Conservation (phyloP, 1,140 invertebrate species). For the Sinonovacula constricta region DNA sequence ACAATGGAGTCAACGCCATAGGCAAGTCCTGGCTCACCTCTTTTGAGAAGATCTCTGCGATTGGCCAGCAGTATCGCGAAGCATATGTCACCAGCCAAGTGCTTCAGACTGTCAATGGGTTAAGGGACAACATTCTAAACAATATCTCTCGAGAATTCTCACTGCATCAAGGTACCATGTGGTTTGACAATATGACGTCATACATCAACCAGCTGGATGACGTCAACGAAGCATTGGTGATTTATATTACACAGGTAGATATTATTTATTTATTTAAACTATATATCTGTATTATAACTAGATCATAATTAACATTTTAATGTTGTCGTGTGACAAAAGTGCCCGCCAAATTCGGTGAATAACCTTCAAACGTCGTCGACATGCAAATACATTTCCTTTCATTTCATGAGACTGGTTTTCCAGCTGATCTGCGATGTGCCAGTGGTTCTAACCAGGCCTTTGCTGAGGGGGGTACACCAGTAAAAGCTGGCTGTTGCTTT, state of each 20-base stretch:
- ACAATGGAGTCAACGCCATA: conserved; percentile 7
- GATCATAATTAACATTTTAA: too few species aligned
- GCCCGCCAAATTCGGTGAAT: too few species aligned
- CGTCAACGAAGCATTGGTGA: background rate
- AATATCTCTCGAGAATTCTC: conserved; percentile 7
- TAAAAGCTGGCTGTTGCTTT: background rate
- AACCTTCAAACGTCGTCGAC: too few species aligned
- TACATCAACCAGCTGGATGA: conserved; percentile 24
- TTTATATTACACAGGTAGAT: conserved; percentile 16
- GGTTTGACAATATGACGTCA: conserved; percentile 41
- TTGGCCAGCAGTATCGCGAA: background rate
- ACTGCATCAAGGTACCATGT: background rate
- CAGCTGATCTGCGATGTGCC: too few species aligned
- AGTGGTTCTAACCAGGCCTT: too few species aligned
- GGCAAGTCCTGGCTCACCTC: background rate
- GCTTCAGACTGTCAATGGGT: background rate
- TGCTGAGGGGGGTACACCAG: background rate
- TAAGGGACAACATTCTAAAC: conserved; percentile 1
- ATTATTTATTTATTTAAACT: background rate
- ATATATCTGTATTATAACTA: too few species aligned
- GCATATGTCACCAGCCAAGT: background rate
- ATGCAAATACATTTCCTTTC: too few species aligned
- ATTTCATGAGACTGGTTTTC: too few species aligned
- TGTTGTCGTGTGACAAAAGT: too few species aligned
- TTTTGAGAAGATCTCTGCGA: conserved; percentile 13